Evolutionary conservation across 2,797 vertebrate species (phyloP).

Genomic region (Triplophysa yarkandensis): DNA sequence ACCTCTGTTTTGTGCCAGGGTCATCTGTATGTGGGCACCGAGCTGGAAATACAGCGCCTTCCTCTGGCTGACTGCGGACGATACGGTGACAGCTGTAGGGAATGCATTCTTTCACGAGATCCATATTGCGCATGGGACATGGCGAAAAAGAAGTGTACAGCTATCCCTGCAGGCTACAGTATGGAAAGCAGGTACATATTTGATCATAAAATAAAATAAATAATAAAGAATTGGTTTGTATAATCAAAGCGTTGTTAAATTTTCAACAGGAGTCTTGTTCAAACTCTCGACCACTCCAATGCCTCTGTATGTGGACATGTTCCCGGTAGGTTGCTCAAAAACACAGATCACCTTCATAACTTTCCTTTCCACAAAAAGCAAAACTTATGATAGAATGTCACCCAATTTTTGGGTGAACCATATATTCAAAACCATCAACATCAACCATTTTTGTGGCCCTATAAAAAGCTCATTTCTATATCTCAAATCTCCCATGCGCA

Average conservation of each 20-base stretch:
- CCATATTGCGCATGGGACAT: constrained; percentile 80
- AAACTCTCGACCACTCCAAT: constrained; percentile 78
- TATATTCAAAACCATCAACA: no score
- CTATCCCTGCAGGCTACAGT: constrained; percentile 73
- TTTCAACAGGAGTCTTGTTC: constrained; percentile 72
- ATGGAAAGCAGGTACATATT: constrained; percentile 64
- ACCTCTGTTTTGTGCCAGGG: constrained; percentile 61
- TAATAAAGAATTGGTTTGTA: constrained; percentile 23
- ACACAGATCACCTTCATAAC: not conserved
- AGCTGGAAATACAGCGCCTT: constrained; percentile 77
- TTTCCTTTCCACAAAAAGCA: no score
- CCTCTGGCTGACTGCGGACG: constrained; percentile 78
- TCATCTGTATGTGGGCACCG: constrained; percentile 79
- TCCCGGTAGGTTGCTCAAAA: constrained; percentile 68
- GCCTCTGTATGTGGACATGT: constrained; percentile 75
- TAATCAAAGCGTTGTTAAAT: no score
- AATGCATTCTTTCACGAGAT: constrained; percentile 77
- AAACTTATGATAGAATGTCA: no score
- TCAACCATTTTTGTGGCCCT: not conserved
- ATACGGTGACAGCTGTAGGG: constrained; percentile 78
- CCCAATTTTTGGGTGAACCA: no score
- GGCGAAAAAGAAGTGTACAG: constrained; percentile 71
- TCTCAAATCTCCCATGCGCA: constrained; percentile 33
- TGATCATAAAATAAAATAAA: not conserved
- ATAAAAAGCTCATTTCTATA: not conserved